Percentiles rank a stretch among this genome's conserved stretches.
These are phyloP conservation scores for Triplophysa tibetana DNA, from an alignment of 2,113 vertebrate species.

Conservation along the genomic window DNA sequence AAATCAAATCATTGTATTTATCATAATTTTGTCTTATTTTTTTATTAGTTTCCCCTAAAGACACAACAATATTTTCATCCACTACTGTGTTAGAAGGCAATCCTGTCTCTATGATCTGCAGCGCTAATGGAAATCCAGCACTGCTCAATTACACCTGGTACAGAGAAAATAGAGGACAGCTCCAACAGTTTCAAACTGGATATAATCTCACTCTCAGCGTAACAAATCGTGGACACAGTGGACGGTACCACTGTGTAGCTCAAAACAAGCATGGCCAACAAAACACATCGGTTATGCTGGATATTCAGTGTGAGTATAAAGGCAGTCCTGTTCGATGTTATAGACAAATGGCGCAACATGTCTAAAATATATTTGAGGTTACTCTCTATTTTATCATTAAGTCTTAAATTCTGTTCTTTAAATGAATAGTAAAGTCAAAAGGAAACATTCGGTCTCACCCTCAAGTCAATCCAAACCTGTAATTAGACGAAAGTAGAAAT, in stretches of 20 bases:
- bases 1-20: no score
- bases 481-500: no score
- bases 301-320: conserved; percentile 54
- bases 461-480: no score
- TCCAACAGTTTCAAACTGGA: conserved; percentile 41
- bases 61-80: conserved; percentile 59
- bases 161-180: conserved; percentile 48
- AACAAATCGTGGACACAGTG: background rate
- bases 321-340: no score
- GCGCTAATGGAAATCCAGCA: conserved; percentile 59
- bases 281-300: conserved; percentile 30
- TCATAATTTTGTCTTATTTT: no score
- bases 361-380: no score
- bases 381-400: no score
- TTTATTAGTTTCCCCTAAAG: conserved; percentile 60
- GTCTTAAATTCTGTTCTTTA: no score
- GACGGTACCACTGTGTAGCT: background rate
- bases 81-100: conserved; percentile 57
- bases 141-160: conserved; percentile 53
- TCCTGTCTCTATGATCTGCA: conserved; percentile 66
- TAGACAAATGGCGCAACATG: no score
- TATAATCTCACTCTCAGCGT: conserved; percentile 55
- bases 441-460: no score
- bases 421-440: no score
- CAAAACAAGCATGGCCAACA: background rate